phyloP scores from a whole-genome alignment of 1,140 invertebrate genomes.

The Danaus plexippus region DNA sequence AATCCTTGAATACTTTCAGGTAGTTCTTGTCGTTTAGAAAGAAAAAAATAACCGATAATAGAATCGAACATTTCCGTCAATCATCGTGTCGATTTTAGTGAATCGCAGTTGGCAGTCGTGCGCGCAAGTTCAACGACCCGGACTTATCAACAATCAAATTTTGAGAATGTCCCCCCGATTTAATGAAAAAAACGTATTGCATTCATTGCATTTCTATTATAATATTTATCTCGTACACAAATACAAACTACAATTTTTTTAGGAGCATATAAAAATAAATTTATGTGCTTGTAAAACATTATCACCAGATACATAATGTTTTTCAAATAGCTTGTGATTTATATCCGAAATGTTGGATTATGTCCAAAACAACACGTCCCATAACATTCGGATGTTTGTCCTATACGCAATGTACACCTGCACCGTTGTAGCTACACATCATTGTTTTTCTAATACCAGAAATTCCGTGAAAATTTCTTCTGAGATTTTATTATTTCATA shows the following conservation, averaged over 20 bases:
- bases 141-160: slow-evolving; percentile 59
- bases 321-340: too few relatives aligned
- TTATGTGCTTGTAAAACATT: too few relatives aligned
- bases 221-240: too few relatives aligned
- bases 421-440: slow-evolving; percentile 28
- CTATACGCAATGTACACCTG: slow-evolving; percentile 35
- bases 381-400: slow-evolving; percentile 41
- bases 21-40: too few relatives aligned
- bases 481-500: too few relatives aligned
- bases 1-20: too few relatives aligned
- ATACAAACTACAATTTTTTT: too few relatives aligned
- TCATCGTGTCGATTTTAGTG: slow-evolving; percentile 48
- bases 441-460: slow-evolving; percentile 7
- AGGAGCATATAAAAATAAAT: too few relatives aligned
- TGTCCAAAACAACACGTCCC: slow-evolving; percentile 35
- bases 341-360: slow-evolving; percentile 29
- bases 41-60: slow-evolving; percentile 11
- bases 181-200: slow-evolving; percentile 12
- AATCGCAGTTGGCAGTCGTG: slow-evolving; percentile 58
- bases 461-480: slow-evolving; percentile 10
- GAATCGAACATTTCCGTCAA: slow-evolving; percentile 40
- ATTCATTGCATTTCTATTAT: neutral
- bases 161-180: slow-evolving; percentile 24
- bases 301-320: too few relatives aligned
- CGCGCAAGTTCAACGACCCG: slow-evolving; percentile 55